These are phyloP conservation scores for Thunnus thynnus DNA, from an alignment of 2,113 vertebrate species.

Conservation along the genomic window DNA sequence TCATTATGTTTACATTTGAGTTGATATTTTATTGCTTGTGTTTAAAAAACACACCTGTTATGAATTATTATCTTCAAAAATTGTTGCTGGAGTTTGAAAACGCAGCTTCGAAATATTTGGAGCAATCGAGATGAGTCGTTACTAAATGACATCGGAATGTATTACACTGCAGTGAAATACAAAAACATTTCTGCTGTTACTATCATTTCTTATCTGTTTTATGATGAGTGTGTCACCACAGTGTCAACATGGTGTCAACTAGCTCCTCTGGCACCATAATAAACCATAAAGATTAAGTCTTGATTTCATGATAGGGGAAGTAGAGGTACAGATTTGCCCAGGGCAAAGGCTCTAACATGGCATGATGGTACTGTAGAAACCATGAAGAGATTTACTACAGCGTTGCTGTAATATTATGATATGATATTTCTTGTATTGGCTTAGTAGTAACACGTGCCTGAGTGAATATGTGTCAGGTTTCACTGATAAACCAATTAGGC, in stretches of 20 bases:
- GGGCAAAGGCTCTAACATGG: slow-evolving; percentile 36
- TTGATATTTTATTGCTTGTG: too few species aligned
- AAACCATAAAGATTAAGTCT: slow-evolving; percentile 69
- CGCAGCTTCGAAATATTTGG: neutral
- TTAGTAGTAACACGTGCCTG: neutral
- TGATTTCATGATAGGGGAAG: slow-evolving; percentile 46
- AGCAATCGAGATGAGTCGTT: neutral
- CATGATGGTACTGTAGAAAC: slow-evolving; percentile 1
- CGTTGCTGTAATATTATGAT: neutral
- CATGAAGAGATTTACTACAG: slow-evolving; percentile 9
- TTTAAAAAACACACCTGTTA: neutral
- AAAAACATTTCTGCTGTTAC: slow-evolving; percentile 13
- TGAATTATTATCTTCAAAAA: neutral
- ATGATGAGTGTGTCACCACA: slow-evolving; percentile 21
- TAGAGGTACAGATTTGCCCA: slow-evolving; percentile 10
- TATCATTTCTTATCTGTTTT: slow-evolving; percentile 59
- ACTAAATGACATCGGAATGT: neutral
- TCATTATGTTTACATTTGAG: too few species aligned
- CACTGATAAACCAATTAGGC: neutral
- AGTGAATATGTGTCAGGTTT: neutral
- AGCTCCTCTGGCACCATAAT: slow-evolving; percentile 41
- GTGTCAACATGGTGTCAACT: slow-evolving; percentile 26
- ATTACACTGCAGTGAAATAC: neutral
- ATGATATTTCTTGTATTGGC: neutral
- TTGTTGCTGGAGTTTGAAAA: neutral